Conservation (phyloP, 2,888 invertebrate genomes). For the Watsonalla cultraria region DNA sequence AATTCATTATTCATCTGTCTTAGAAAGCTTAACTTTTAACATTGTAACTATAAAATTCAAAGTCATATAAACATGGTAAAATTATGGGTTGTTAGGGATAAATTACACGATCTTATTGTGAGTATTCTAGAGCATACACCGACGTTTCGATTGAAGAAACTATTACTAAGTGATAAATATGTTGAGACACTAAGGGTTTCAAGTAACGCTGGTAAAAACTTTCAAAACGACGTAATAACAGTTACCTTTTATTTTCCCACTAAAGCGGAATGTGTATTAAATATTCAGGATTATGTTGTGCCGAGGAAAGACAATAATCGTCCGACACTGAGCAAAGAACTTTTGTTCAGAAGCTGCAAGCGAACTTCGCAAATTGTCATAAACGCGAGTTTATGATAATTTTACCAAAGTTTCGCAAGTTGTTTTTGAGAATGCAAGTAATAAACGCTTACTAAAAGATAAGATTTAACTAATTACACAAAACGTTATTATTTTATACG, state of each 20-base stretch:
- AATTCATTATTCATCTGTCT: no score
- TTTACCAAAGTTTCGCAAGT: slow-evolving; percentile 9
- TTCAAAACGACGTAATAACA: not conserved
- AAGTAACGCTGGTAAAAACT: no score
- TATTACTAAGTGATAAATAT: no score
- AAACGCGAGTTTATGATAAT: slow-evolving; percentile 7
- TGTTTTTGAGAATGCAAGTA: slow-evolving; percentile 18
- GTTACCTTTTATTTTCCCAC: not conserved
- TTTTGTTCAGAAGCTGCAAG: slow-evolving; percentile 14
- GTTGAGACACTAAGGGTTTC: no score
- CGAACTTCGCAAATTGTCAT: slow-evolving; percentile 7
- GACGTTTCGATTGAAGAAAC: no score
- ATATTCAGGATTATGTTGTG: not conserved
- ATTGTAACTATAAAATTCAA: no score
- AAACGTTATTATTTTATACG: not conserved
- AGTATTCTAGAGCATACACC: no score
- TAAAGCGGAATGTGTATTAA: not conserved
- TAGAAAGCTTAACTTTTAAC: no score
- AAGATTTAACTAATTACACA: no score
- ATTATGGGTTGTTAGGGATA: no score
- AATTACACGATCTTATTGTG: no score
- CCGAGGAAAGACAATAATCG: slow-evolving; percentile 11
- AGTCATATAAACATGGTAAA: no score
- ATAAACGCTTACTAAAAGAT: not conserved
- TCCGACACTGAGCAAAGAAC: slow-evolving; percentile 9